These are phyloP conservation scores for Pachliopta kotzebuea DNA, from an alignment of 2,888 invertebrate species.

Conservation along the genomic window DNA sequence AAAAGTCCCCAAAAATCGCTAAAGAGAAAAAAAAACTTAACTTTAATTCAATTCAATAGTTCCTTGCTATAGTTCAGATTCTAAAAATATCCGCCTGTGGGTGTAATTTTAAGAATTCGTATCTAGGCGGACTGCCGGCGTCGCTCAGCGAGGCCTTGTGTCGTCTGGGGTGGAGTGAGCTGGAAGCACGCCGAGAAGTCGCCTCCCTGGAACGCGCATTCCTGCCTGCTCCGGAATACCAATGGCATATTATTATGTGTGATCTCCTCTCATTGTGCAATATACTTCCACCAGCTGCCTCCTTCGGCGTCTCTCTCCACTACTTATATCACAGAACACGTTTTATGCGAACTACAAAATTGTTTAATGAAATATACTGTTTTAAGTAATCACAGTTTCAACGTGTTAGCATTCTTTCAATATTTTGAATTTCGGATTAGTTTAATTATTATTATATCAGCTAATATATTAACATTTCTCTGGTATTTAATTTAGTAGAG, in stretches of 20 bases:
- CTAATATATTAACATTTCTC: not conserved
- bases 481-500: too few species aligned
- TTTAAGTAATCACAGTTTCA: not conserved
- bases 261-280: slow-evolving; percentile 66
- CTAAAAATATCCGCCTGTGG: not conserved
- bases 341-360: slow-evolving; percentile 33
- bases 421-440: not conserved
- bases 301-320: slow-evolving; percentile 59
- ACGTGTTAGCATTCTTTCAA: not conserved
- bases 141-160: slow-evolving; percentile 31
- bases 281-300: slow-evolving; percentile 52
- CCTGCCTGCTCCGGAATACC: slow-evolving; percentile 71
- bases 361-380: not conserved
- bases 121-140: slow-evolving; percentile 12
- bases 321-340: slow-evolving; percentile 58
- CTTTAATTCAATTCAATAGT: too few species aligned
- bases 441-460: not conserved
- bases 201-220: slow-evolving; percentile 68
- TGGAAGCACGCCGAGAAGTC: slow-evolving; percentile 62
- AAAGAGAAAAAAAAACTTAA: too few species aligned
- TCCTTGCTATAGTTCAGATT: not conserved
- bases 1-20: too few species aligned
- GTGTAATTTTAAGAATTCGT: slow-evolving; percentile 8
- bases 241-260: slow-evolving; percentile 76
- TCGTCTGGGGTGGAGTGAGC: slow-evolving; percentile 40